Evolutionary conservation across 2,888 invertebrate genomes (phyloP).

Genomic region (Petrolisthes cinctipes): DNA sequence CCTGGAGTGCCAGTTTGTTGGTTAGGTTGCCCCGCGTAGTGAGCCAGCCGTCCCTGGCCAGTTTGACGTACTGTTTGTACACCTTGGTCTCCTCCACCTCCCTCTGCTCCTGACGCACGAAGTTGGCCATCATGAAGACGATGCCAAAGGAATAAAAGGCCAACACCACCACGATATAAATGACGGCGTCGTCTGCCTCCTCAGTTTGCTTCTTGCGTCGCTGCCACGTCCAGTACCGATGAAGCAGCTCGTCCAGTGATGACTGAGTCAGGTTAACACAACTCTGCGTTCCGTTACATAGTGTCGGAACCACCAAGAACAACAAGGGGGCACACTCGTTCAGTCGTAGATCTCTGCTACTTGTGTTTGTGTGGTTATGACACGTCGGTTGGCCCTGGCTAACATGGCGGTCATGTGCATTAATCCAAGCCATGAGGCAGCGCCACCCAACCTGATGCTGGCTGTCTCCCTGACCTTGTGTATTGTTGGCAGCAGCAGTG

Average conservation of each 20-base stretch:
- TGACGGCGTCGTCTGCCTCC: conserved; percentile 67
- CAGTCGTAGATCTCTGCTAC: neutral
- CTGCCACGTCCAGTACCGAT: conserved; percentile 39
- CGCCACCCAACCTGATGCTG: conserved; percentile 29
- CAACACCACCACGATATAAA: conserved; percentile 67
- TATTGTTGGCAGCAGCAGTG: neutral
- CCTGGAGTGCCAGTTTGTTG: conserved; percentile 67
- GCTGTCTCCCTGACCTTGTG: neutral
- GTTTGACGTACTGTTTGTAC: conserved; percentile 68
- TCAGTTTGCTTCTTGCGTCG: conserved; percentile 21
- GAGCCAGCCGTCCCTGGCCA: conserved; percentile 65
- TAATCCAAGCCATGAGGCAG: conserved; percentile 21
- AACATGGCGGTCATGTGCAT: neutral
- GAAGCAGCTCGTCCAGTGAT: conserved; percentile 39
- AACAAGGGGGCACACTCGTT: conserved; percentile 32
- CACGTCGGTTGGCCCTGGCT: neutral
- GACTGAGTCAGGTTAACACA: conserved; percentile 49
- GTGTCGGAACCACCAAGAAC: conserved; percentile 32
- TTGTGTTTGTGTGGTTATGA: neutral
- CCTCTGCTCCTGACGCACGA: conserved; percentile 67
- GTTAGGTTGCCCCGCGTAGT: conserved; percentile 65
- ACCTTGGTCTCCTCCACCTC: conserved; percentile 69
- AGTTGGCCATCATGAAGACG: conserved; percentile 67
- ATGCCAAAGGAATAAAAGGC: conserved; percentile 67
- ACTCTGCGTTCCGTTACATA: conserved; percentile 40